Evolutionary conservation across 1,140 invertebrate genomes (phyloP).

Genomic region (Nautilus pompilius): DNA sequence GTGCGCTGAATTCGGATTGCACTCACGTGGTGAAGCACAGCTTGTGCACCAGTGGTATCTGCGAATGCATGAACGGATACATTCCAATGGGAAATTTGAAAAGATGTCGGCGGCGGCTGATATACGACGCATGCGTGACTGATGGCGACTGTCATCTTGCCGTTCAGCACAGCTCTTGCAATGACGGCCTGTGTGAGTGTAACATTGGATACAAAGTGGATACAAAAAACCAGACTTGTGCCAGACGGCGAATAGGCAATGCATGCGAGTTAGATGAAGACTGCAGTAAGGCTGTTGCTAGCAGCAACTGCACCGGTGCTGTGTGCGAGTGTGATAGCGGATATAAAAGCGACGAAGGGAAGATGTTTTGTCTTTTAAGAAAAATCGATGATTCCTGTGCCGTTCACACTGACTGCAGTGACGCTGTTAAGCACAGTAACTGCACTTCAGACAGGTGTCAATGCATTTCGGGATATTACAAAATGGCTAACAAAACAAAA

Average conservation of each 20-base stretch:
- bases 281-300: background rate
- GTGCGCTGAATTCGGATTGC: background rate
- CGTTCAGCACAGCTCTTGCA: background rate
- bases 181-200: background rate
- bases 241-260: background rate
- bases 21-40: background rate
- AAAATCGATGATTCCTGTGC: background rate
- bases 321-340: background rate
- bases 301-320: background rate
- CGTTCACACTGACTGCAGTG: background rate
- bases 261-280: background rate
- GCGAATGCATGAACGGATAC: background rate
- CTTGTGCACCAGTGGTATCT: background rate
- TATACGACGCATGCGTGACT: background rate
- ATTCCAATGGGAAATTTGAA: background rate
- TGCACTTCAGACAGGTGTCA: background rate
- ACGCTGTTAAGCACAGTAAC: background rate
- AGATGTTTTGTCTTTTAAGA: background rate
- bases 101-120: background rate
- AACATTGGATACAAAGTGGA: background rate
- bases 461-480: background rate
- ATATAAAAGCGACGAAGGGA: background rate
- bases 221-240: background rate
- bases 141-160: background rate
- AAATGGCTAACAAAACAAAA: background rate